These are phyloP conservation scores for Chrysodeixis includens DNA, from an alignment of 2,888 invertebrate species.

Conservation along the genomic window DNA sequence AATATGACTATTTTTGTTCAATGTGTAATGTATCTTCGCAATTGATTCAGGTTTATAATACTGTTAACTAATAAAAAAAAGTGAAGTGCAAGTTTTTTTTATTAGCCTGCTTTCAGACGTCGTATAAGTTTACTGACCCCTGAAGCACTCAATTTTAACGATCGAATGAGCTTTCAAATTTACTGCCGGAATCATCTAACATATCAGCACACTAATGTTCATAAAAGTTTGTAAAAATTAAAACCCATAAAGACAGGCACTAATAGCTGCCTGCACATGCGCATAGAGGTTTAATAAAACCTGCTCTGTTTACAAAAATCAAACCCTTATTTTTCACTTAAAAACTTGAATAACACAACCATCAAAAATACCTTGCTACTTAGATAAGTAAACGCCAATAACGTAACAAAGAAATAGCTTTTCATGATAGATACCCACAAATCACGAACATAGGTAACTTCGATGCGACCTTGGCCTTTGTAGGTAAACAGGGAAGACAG, in stretches of 20 bases:
- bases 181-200: too few relatives aligned
- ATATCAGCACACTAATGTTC: too few relatives aligned
- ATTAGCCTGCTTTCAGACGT: too few relatives aligned
- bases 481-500: slow-evolving; percentile 24
- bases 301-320: not conserved
- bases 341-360: slow-evolving; percentile 11
- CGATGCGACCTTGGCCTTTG: slow-evolving; percentile 33
- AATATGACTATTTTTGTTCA: not conserved
- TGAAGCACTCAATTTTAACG: too few relatives aligned
- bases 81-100: too few relatives aligned
- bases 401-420: slow-evolving; percentile 26
- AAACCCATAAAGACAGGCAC: too few relatives aligned
- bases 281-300: not conserved
- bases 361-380: slow-evolving; percentile 2
- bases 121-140: too few relatives aligned
- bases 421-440: slow-evolving; percentile 20
- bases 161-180: too few relatives aligned
- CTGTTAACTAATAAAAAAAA: too few relatives aligned
- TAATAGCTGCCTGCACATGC: too few relatives aligned
- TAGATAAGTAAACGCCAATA: slow-evolving; percentile 27
- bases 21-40: not conserved
- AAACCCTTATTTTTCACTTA: not conserved
- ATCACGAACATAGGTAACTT: slow-evolving; percentile 42
- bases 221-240: too few relatives aligned
- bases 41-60: not conserved